Conservation (phyloP, 2,113 vertebrate genomes). For the Cervus canadensis region DNA sequence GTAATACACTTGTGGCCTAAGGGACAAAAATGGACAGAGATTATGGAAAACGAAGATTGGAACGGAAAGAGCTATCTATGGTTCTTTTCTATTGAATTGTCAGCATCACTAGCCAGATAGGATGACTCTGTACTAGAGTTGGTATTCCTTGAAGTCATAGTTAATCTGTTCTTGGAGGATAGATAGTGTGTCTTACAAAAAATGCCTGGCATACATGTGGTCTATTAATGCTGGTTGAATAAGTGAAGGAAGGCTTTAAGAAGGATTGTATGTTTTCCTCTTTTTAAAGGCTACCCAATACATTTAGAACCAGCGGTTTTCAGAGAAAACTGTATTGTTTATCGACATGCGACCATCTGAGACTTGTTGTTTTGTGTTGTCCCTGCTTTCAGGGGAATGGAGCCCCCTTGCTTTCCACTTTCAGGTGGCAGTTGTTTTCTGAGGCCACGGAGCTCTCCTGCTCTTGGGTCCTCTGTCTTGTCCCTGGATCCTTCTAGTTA, state of each 20-base stretch:
- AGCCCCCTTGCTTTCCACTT: background rate
- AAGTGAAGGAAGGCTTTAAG: background rate
- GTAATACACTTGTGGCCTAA: background rate
- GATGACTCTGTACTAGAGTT: background rate
- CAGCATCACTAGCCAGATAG: background rate
- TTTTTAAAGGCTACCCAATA: background rate
- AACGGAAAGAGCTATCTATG: background rate
- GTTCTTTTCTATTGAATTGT: background rate
- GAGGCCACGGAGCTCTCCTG: background rate
- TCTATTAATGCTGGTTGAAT: background rate
- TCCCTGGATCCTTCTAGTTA: background rate
- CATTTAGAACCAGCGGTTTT: background rate
- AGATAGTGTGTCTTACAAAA: background rate
- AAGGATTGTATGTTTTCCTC: background rate
- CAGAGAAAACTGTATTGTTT: background rate
- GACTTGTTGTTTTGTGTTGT: background rate
- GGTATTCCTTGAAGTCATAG: background rate
- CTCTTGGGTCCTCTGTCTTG: background rate
- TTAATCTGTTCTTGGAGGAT: background rate
- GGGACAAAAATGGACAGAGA: background rate
- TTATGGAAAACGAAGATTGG: background rate
- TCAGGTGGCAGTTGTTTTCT: background rate
- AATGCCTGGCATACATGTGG: background rate
- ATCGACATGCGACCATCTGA: background rate
- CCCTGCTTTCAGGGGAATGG: background rate